Base-by-base conservation (phyloP, 1,140 invertebrate genomes). In the Coelopa frigida region DNA sequence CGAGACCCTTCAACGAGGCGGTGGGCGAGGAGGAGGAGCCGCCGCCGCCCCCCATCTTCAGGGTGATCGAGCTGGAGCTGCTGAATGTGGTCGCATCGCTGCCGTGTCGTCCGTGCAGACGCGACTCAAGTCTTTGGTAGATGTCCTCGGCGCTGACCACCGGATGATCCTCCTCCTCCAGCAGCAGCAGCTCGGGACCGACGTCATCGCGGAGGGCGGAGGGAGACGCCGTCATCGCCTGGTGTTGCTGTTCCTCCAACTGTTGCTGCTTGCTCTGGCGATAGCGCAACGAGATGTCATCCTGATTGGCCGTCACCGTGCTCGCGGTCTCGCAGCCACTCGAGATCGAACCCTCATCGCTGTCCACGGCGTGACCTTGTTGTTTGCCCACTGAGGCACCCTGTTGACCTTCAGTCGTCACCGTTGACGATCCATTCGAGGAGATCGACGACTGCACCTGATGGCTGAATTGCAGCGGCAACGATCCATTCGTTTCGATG, bases 241-340 rank as follows among this genome's bases (percentile, higher is more conserved):
- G 6, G 11, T 15, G 23, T 12, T 38, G 38, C 31, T 44, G 22
- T n/a, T 32, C 24, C 12, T 32, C 11, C 3, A 50, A 11, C n/a
- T 46, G 38, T 17, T 45, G 36, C 14, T 40, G 22, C 5, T 50
- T 2, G 37, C 10, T 12, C 6, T 48, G 41, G 3, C 39, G 33
- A 29, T 48, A 54, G 22, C 49, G 41, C 4, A 54, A 26, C n/a
- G 52, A 54, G 1, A 47, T 12, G 29, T 54, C 52, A 47, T 54
- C 52, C 38, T 44, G 41, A 46, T 54, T 54, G 6, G 70, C 76
- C 23, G 75, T 75, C n/a, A 77, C 80, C 2, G 82, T 85, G 60
- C 82, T 84, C n/a, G 82, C 80, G 4, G 83, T 84, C 61, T 86
- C 83, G 64, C 83, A 86, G 36, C 83, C 84, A 48, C 81, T 84